phyloP scores from a whole-genome alignment of 2,888 invertebrate genomes.

The Rapana venosa region DNA sequence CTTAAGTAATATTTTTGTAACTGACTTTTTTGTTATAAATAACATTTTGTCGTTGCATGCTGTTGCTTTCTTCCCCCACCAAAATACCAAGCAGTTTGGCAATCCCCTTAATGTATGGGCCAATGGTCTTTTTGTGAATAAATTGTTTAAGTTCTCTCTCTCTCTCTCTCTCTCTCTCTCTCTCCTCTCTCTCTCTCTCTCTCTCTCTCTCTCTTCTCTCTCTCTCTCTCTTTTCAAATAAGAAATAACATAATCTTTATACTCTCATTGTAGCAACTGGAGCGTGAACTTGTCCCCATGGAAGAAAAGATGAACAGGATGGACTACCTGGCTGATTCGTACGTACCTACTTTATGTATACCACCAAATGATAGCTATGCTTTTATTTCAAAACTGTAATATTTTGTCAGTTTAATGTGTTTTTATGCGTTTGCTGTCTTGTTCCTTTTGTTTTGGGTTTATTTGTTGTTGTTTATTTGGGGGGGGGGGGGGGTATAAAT shows the following conservation, averaged over 20 bases:
- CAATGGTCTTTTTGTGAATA: too few relatives aligned
- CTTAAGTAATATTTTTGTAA: too few relatives aligned
- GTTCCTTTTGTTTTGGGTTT: slow-evolving; percentile 12
- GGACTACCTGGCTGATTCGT: slow-evolving; percentile 90
- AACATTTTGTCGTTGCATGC: too few relatives aligned
- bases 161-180: neutral
- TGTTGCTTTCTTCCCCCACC: too few relatives aligned
- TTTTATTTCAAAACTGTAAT: too few relatives aligned
- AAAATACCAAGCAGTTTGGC: too few relatives aligned
- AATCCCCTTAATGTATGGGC: too few relatives aligned
- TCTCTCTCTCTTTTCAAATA: neutral
- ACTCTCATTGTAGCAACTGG: slow-evolving; percentile 46
- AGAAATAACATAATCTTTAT: neutral
- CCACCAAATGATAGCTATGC: neutral
- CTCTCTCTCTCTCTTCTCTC: neutral
- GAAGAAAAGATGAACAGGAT: slow-evolving; percentile 93
- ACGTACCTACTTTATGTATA: slow-evolving; percentile 76
- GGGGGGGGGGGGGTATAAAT: too few relatives aligned
- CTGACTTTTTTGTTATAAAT: too few relatives aligned
- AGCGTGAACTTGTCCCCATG: slow-evolving; percentile 95
- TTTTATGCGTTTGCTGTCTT: neutral
- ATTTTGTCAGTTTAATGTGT: too few relatives aligned
- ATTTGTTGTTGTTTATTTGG: too few relatives aligned
- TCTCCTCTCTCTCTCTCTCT: slow-evolving; percentile 11
- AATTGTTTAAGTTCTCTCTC: too few relatives aligned